phyloP scores from a whole-genome alignment of 2,113 vertebrate species.

The Sula dactylatra region DNA sequence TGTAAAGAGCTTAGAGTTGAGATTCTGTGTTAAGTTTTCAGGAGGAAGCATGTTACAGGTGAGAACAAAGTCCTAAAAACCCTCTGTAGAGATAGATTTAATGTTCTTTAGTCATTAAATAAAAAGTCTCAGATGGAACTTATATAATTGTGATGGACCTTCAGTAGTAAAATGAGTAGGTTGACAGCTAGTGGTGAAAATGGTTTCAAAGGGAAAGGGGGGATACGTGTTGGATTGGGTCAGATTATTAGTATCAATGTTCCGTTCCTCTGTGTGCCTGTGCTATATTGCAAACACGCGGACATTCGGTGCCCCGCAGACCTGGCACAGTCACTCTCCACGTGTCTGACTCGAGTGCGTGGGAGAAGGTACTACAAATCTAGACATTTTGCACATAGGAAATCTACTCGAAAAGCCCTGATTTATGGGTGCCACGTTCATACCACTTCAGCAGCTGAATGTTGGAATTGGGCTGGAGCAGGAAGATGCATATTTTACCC shows the following conservation, averaged over 20 bases:
- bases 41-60: neutral
- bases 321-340: neutral
- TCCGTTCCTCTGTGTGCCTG: neutral
- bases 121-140: neutral
- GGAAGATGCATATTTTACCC: neutral
- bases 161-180: neutral
- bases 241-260: neutral
- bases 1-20: neutral
- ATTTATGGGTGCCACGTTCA: neutral
- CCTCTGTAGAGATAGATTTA: neutral
- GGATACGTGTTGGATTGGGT: neutral
- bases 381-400: neutral
- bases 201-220: neutral
- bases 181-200: neutral
- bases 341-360: rapidly evolving
- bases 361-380: neutral
- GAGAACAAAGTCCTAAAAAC: neutral
- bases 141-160: neutral
- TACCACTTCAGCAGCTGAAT: neutral
- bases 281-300: neutral
- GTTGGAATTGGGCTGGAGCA: neutral
- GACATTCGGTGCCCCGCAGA: rapidly evolving
- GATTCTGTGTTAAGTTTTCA: neutral
- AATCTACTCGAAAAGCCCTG: neutral
- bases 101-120: neutral